Percentiles rank a stretch among this genome's conserved stretches.
These are phyloP conservation scores for Antechinus stuartii DNA, from an alignment of 2,113 vertebrate genomes.

Conservation along the genomic window DNA sequence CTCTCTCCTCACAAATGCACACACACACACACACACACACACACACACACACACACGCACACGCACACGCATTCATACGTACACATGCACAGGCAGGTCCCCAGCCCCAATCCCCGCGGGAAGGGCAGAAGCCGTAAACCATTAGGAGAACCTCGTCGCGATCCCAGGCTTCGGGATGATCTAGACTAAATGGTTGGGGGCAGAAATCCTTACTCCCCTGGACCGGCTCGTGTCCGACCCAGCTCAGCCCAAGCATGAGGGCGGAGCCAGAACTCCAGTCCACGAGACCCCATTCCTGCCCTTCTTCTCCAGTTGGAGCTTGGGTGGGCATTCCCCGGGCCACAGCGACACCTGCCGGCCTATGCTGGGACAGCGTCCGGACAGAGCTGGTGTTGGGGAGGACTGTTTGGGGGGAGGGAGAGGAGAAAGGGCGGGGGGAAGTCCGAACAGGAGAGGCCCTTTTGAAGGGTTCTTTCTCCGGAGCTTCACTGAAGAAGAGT, in stretches of 20 bases:
- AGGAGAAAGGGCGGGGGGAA: neutral
- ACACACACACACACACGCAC: neutral
- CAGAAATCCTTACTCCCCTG: neutral
- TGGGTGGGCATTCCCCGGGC: slow-evolving; percentile 44
- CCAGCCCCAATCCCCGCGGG: neutral
- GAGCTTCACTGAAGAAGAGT: neutral
- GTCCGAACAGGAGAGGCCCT: neutral
- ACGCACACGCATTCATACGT: no score
- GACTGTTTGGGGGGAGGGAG: neutral
- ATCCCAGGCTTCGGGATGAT: neutral
- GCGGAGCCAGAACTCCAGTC: neutral
- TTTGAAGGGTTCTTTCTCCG: neutral
- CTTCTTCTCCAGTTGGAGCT: neutral
- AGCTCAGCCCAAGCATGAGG: neutral
- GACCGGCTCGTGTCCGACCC: neutral
- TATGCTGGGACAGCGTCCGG: slow-evolving; percentile 2
- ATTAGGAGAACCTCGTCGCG: neutral
- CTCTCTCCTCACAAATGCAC: neutral
- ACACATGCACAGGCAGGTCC: neutral
- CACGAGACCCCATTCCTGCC: neutral
- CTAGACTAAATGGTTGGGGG: neutral
- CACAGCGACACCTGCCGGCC: slow-evolving; percentile 77
- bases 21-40: neutral
- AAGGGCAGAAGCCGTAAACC: neutral
- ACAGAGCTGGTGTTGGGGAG: neutral